Evolutionary conservation across 2,888 invertebrate species (phyloP).

Genomic region (Apomyelois bistriatella): DNA sequence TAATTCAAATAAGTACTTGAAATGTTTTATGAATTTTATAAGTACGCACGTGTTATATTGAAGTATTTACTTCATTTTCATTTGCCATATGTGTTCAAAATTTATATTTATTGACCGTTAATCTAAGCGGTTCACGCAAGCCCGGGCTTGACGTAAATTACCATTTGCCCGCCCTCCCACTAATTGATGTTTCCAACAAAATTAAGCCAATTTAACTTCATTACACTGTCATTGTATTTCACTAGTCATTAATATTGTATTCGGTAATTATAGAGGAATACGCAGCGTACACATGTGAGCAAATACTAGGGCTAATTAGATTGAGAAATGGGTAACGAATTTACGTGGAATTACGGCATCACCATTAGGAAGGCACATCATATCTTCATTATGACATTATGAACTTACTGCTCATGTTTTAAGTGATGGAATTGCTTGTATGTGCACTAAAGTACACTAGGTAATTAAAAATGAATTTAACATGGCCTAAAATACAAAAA

Average conservation of each 20-base stretch:
- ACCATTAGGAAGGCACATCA: too few species aligned
- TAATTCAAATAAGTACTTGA: too few species aligned
- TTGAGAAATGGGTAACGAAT: neutral
- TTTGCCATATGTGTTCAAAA: constrained; percentile 1
- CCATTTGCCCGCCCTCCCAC: constrained; percentile 33
- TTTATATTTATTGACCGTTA: constrained; percentile 41
- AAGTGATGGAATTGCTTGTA: too few species aligned
- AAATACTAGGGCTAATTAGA: neutral
- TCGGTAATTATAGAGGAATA: constrained; percentile 15
- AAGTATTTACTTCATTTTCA: neutral
- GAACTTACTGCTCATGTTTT: too few species aligned
- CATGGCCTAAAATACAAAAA: too few species aligned
- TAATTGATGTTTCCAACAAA: constrained; percentile 57
- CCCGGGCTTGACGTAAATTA: constrained; percentile 40
- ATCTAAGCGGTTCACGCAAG: constrained; percentile 35
- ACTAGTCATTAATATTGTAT: constrained; percentile 44
- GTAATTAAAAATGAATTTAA: too few species aligned
- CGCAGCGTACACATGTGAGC: neutral
- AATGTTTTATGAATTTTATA: too few species aligned
- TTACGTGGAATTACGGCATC: neutral
- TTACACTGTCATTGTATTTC: constrained; percentile 49
- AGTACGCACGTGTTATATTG: too few species aligned
- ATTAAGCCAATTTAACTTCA: constrained; percentile 57
- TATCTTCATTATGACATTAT: neutral
- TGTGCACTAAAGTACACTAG: too few species aligned